Evolutionary conservation across 2,888 invertebrate species (phyloP), one percentile per base, ranked within the genome.

Genomic region (Leptothorax acervorum): DNA sequence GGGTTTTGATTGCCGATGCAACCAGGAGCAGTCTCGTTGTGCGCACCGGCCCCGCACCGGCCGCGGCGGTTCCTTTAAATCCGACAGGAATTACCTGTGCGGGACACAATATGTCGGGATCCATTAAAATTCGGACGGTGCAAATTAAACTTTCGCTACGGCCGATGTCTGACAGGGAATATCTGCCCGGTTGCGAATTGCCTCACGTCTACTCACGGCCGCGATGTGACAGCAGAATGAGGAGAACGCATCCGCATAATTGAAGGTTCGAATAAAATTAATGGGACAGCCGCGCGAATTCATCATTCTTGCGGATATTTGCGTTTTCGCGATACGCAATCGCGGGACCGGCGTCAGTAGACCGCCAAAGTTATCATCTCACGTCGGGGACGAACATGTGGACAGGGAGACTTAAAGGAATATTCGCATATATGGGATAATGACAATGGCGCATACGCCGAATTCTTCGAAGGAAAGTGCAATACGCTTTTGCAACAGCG

Each of bases 131-230:
- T 90, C 89, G 88, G 87, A 86, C 90, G 91, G 87, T 87, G 88
- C 89, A 88, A 92, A 92, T 92, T 92, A 92, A 90, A 90, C 86
- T 92, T 92, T 92, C 88, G 89, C 88, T 85, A 87, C 85, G 92
- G 85, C 82, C 83, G 86, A 86, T 84, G 88, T 83, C 78, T 89
- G 87, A 86, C 88, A 88, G 82, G 83, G 85, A 75, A 70, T 84
- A 85, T 88, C 74, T 78, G 84, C 66, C 85, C 78, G 85, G 63
- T 48, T 63, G 82, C 74, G 87, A 84, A 79, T 85, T 83, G 87
- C 83, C 86, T 87, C 82, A 85, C 81, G 81, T 81, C 79, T 81
- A 60, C 71, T 57, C 76, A 55, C 79, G n/a, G 81, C 73, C 78
- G 63, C 45, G 82, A 73, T 83, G 81, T 85, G 90, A 90, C 90